These are phyloP conservation scores for Phenganax marumi DNA, from an alignment of 92 coral and sea anemone genomes.

Conservation along the genomic window DNA sequence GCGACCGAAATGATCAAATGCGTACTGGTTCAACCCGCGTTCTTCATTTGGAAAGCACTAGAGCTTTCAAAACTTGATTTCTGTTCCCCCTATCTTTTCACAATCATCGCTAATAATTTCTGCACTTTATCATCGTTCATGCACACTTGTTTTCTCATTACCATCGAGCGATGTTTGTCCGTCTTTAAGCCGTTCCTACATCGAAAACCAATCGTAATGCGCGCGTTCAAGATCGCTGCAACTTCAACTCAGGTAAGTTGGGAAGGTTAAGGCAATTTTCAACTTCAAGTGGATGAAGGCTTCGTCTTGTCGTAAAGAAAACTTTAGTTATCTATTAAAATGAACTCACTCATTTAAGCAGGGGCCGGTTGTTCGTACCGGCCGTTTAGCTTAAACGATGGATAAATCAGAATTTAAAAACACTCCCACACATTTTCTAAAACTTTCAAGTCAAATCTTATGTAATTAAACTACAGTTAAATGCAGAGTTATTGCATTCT, in stretches of 20 bases:
- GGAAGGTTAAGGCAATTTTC: too few species aligned
- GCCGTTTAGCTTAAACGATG: too few species aligned
- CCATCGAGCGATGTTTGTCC: conserved; percentile 35
- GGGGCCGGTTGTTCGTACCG: too few species aligned
- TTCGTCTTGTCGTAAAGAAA: too few species aligned
- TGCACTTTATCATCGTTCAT: conserved; percentile 27
- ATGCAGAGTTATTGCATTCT: too few species aligned
- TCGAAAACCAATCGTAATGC: conserved; percentile 32
- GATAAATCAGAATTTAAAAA: too few species aligned
- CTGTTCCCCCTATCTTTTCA: conserved; percentile 24
- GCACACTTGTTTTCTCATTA: conserved; percentile 27
- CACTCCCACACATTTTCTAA: too few species aligned
- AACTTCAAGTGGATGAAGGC: too few species aligned
- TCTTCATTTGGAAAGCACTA: conserved; percentile 19
- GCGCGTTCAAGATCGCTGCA: conserved; percentile 13
- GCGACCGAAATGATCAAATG: conserved; percentile 9
- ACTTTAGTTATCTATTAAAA: too few species aligned
- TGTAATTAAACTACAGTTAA: too few species aligned
- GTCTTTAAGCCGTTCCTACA: conserved; percentile 37
- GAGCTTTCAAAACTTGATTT: conserved; percentile 5
- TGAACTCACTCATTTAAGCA: too few species aligned
- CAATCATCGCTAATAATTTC: conserved; percentile 25
- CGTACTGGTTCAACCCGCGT: conserved; percentile 24
- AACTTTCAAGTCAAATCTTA: too few species aligned
- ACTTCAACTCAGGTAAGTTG: not conserved